Conservation (phyloP, 2,113 vertebrate genomes). For the Ciconia maguari region DNA sequence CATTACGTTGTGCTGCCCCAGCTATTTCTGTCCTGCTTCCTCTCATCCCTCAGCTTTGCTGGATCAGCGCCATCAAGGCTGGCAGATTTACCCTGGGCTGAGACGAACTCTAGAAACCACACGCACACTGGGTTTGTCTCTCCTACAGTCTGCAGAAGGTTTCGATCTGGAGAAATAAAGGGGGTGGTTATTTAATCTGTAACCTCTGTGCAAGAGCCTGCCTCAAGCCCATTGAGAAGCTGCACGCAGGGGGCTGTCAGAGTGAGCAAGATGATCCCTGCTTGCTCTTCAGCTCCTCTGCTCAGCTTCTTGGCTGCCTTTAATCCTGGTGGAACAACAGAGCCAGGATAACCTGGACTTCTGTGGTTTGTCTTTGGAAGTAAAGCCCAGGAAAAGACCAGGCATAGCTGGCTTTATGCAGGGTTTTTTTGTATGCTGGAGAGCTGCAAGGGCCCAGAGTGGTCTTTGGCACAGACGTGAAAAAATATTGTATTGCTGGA, state of each 20-base stretch:
- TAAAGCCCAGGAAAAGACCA: neutral
- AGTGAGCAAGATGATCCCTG: rapidly evolving
- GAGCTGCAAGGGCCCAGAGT: neutral
- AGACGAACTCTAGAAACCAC: neutral
- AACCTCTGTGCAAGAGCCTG: neutral
- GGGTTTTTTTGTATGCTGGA: neutral
- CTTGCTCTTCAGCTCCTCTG: neutral
- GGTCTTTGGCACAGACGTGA: neutral
- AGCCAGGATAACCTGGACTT: neutral
- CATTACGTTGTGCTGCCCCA: neutral
- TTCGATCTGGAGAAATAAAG: neutral
- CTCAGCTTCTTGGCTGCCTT: neutral
- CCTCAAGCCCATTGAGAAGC: neutral
- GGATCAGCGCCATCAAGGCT: neutral
- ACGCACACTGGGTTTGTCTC: neutral
- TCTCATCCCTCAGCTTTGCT: constrained; percentile 16
- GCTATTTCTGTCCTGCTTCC: constrained; percentile 42
- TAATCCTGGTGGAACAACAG: neutral
- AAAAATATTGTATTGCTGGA: neutral
- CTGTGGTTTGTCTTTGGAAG: neutral
- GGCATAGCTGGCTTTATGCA: neutral
- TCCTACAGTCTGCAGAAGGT: neutral
- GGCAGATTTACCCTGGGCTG: neutral
- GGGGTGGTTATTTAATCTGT: neutral
- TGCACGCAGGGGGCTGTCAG: neutral